These are phyloP conservation scores for Montipora efflorescens DNA, from an alignment of 64 coral and sea anemone species.

Conservation along the genomic window DNA sequence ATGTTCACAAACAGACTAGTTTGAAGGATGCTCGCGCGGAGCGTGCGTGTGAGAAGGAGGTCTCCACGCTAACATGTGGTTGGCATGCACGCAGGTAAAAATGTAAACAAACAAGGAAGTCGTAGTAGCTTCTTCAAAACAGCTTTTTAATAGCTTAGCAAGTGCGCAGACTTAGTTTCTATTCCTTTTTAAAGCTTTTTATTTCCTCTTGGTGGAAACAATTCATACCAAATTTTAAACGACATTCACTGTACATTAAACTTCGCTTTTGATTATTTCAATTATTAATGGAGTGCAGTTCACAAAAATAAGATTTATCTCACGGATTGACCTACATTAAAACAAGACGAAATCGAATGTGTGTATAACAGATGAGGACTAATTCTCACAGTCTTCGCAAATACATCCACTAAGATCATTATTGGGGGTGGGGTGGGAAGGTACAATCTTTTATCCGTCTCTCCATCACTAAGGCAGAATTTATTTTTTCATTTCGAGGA, in stretches of 20 bases:
- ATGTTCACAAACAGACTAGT: too few relatives aligned
- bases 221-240: background rate
- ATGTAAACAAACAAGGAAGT: too few relatives aligned
- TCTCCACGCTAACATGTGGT: too few relatives aligned
- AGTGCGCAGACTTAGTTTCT: background rate
- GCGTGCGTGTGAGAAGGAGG: too few relatives aligned
- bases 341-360: background rate
- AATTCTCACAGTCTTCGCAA: background rate
- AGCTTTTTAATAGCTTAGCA: background rate
- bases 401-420: background rate
- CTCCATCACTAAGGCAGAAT: background rate
- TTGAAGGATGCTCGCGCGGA: too few relatives aligned
- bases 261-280: background rate
- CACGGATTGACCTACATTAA: background rate
- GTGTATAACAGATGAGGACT: background rate
- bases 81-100: too few relatives aligned
- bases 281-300: background rate
- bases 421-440: background rate
- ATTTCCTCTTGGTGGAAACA: background rate
- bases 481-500: background rate
- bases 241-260: slow-evolving; percentile 47
- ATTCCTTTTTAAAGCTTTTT: background rate
- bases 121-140: background rate
- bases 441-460: background rate
- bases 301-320: slow-evolving; percentile 15